These are phyloP conservation scores for Phoxinus dragarum DNA, from an alignment of 2,797 vertebrate genomes.

Conservation along the genomic window DNA sequence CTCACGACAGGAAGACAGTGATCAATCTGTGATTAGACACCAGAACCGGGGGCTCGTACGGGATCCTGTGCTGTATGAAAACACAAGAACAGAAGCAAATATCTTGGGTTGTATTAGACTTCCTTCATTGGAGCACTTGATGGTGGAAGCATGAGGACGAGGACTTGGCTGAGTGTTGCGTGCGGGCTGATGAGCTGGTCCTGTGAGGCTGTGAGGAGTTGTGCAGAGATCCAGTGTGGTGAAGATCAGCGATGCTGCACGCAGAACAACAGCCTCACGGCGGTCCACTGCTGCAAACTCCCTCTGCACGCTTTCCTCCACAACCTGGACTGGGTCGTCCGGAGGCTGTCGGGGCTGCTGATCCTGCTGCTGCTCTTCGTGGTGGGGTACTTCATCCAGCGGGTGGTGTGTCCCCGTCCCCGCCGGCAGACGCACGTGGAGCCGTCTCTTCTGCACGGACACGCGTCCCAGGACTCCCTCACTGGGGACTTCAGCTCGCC, in stretches of 20 bases:
- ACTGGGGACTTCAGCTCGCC: constrained; percentile 76
- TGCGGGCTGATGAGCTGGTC: constrained; percentile 72
- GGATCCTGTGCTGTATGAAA: neutral
- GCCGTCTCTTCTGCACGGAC: constrained; percentile 76
- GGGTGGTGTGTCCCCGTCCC: constrained; percentile 89
- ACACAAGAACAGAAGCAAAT: neutral
- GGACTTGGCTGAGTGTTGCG: constrained; percentile 69
- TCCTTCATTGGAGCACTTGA: neutral
- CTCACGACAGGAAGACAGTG: constrained; percentile 22
- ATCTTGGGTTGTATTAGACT: neutral
- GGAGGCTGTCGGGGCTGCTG: constrained; percentile 91
- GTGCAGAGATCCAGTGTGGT: constrained; percentile 83
- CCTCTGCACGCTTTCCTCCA: constrained; percentile 88
- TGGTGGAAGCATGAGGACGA: constrained; percentile 69
- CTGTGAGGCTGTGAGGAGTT: constrained; percentile 82
- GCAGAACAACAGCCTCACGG: constrained; percentile 72
- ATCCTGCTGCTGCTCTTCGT: constrained; percentile 91
- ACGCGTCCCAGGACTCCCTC: constrained; percentile 90
- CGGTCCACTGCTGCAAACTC: constrained; percentile 84
- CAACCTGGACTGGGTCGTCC: constrained; percentile 89
- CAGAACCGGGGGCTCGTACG: constrained; percentile 9
- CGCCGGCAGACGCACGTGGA: constrained; percentile 76
- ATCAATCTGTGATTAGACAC: neutral
- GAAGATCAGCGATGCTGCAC: constrained; percentile 87
- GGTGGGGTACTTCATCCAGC: constrained; percentile 93